These are phyloP conservation scores for Charanyca ferruginea DNA, from an alignment of 2,888 invertebrate genomes.

Conservation along the genomic window DNA sequence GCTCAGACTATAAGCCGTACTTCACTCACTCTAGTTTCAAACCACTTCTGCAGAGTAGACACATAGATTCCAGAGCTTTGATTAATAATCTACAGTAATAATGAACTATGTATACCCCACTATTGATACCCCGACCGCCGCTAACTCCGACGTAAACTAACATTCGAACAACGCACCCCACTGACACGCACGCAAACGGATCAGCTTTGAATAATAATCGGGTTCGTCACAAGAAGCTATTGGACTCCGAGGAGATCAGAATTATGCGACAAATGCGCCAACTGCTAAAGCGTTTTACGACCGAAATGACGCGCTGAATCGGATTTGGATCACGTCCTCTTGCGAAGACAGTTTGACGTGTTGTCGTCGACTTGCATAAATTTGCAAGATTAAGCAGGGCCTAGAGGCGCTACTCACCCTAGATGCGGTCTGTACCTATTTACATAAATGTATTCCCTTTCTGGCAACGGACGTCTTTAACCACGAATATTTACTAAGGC, in stretches of 20 bases:
- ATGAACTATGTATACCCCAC: slow-evolving; percentile 16
- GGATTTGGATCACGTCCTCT: slow-evolving; percentile 89
- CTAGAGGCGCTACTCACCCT: slow-evolving; percentile 70
- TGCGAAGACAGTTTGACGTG: slow-evolving; percentile 88
- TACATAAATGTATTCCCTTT: slow-evolving; percentile 85
- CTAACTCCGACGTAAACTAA: slow-evolving; percentile 32
- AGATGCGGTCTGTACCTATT: slow-evolving; percentile 80
- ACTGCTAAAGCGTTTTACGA: slow-evolving; percentile 88
- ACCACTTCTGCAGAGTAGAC: not conserved
- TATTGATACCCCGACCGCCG: slow-evolving; percentile 14
- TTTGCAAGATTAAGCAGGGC: slow-evolving; percentile 88
- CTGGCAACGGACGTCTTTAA: slow-evolving; percentile 65
- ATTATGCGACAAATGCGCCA: slow-evolving; percentile 89
- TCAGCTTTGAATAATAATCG: slow-evolving; percentile 84
- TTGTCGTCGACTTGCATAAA: slow-evolving; percentile 89
- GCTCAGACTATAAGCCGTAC: not conserved
- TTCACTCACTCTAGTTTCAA: slow-evolving; percentile 9
- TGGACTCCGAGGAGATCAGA: slow-evolving; percentile 79
- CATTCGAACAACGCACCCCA: slow-evolving; percentile 47
- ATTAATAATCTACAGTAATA: slow-evolving; percentile 33
- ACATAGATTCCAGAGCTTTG: slow-evolving; percentile 9
- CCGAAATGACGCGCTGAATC: slow-evolving; percentile 86
- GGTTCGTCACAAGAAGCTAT: slow-evolving; percentile 69
- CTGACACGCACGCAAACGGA: slow-evolving; percentile 67
- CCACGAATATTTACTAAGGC: slow-evolving; percentile 66